Percentiles rank a stretch among this genome's conserved stretches.
Evolutionary conservation across 2,888 invertebrate genomes (phyloP).

Genomic region (Chromoteleia sp.): DNA sequence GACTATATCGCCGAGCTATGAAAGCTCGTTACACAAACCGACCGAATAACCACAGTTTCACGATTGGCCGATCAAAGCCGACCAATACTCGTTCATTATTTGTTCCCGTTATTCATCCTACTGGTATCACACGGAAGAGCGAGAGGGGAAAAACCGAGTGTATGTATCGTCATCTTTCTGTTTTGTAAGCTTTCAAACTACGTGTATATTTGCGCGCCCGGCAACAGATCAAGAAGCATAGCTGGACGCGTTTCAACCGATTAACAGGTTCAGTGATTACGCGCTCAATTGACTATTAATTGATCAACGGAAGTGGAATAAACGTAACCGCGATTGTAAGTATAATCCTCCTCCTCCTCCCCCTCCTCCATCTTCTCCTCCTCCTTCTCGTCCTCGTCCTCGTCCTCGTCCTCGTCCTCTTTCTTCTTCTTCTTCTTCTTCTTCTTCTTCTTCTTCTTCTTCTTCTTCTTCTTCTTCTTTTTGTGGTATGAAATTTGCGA

Average conservation of each 20-base stretch:
- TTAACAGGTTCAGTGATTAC: slow-evolving; percentile 44
- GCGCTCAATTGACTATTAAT: slow-evolving; percentile 49
- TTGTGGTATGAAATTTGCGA: too few relatives aligned
- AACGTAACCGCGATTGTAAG: too few relatives aligned
- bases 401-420: too few relatives aligned
- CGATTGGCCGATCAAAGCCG: slow-evolving; percentile 70
- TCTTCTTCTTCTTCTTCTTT: too few relatives aligned
- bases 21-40: slow-evolving; percentile 71
- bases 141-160: background rate
- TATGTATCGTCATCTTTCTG: slow-evolving; percentile 34
- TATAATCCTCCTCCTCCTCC: too few relatives aligned
- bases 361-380: too few relatives aligned
- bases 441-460: too few relatives aligned
- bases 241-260: background rate
- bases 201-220: slow-evolving; percentile 15
- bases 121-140: slow-evolving; percentile 13
- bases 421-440: too few relatives aligned
- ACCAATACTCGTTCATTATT: slow-evolving; percentile 69
- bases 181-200: slow-evolving; percentile 46
- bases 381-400: too few relatives aligned
- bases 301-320: slow-evolving; percentile 24
- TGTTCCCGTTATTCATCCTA: slow-evolving; percentile 62
- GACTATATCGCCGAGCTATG: slow-evolving; percentile 66
- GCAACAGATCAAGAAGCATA: slow-evolving; percentile 51
- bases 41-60: slow-evolving; percentile 71